These are phyloP conservation scores for Drosophila burlai DNA, from an alignment of 1,140 invertebrate species.

Conservation along the genomic window DNA sequence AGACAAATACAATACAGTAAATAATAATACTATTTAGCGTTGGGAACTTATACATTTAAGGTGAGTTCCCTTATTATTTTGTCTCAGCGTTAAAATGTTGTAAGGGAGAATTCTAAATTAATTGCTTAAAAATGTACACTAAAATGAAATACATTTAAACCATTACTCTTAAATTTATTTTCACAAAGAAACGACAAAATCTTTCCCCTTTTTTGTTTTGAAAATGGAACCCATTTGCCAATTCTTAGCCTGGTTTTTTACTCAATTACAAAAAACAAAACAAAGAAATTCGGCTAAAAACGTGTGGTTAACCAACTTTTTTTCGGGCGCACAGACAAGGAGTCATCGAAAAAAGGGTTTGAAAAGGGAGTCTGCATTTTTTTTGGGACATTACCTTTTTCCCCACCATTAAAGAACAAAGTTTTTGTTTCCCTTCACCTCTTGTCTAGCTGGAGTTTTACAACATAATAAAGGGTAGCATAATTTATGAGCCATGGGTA, in stretches of 20 bases:
- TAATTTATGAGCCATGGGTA: slow-evolving; percentile 62
- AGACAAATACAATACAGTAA: too few relatives aligned
- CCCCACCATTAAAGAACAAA: slow-evolving; percentile 35
- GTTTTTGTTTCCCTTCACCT: not conserved
- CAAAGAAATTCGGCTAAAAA: not conserved
- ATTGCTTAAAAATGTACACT: too few relatives aligned
- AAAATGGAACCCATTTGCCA: slow-evolving; percentile 4
- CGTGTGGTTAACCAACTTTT: slow-evolving; percentile 37
- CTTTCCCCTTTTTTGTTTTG: not conserved
- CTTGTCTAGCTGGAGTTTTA: slow-evolving; percentile 50
- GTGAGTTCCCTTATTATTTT: too few relatives aligned
- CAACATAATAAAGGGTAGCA: slow-evolving; percentile 76
- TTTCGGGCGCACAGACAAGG: not conserved
- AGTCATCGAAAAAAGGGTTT: slow-evolving; percentile 8
- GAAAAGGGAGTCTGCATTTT: slow-evolving; percentile 6
- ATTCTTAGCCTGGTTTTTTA: not conserved
- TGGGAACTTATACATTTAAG: too few relatives aligned
- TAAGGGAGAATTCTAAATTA: too few relatives aligned
- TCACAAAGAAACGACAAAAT: not conserved
- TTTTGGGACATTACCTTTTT: slow-evolving; percentile 45
- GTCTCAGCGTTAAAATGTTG: too few relatives aligned
- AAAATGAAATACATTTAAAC: not conserved
- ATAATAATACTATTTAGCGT: too few relatives aligned
- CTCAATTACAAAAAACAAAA: not conserved
- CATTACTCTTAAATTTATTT: not conserved